Base-by-base conservation (phyloP, 2,797 vertebrate genomes). In the Pipistrellus pipistrellus region DNA sequence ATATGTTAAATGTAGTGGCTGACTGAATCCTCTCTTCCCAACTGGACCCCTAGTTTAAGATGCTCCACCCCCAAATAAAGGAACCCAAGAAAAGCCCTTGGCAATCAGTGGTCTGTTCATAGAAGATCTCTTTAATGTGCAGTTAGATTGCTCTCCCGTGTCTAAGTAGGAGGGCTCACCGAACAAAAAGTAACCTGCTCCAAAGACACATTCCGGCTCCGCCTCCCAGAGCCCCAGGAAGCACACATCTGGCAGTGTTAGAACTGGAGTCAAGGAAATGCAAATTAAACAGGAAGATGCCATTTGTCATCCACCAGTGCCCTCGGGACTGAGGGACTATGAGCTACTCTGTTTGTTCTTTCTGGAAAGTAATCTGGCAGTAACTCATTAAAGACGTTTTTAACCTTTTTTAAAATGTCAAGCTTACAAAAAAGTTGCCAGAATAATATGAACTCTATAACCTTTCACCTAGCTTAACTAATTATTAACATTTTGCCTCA, bases 311-410 rank as follows among this genome's bases (percentile, higher is more conserved):
- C 78, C 38, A 6, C 46, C 27, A 30, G 41, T 20, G 44, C 73
- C 69, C 25, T 32, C 59, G 30, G 6, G 17, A 53, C 78, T 41
- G 30, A 75, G 21, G 38, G 30, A 20, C 82, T 35, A 7, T 0
- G 17, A 14, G 35, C 55, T 35, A 15, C 35, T 80, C 78, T 64
- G 32, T 53, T 68, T 66, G 30, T 55, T 82, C 80, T 71, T 91
- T 94, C 46, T 46, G 68, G 57, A 69, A 95, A 89, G 55, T 48
- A 53, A 72, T 83, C 75, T 68, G 82, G 57, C 66, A 80, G 35
- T 21, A 93, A 78, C n/a, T 32, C 73, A 41, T 32, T 46, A 4
- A 73, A 85, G 80, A 91, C 12, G 17, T 59, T 32, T 53, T 68
- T 12, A 86, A 86, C 12, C 46, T 81, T 76, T 73, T 84, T 51